Percentiles rank a stretch among this genome's conserved stretches.
phyloP scores from a whole-genome alignment of 1,140 invertebrate genomes.

The Chymomyza costata region DNA sequence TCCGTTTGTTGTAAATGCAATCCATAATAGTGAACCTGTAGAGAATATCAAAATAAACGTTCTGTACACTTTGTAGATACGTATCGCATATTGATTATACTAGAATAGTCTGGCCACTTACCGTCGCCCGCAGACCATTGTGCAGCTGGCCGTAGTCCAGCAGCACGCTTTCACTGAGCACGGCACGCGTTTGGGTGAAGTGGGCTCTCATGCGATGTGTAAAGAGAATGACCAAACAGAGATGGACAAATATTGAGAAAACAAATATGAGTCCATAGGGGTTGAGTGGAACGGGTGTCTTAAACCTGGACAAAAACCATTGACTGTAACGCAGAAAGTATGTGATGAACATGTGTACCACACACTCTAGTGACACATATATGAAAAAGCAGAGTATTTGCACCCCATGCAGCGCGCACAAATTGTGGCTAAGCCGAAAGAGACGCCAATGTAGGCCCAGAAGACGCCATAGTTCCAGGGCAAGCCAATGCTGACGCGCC shows the following conservation, averaged over 20 bases:
- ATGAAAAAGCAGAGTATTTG: conserved; percentile 39
- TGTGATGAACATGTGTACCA: conserved; percentile 36
- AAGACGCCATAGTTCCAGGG: conserved; percentile 38
- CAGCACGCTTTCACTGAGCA: neutral
- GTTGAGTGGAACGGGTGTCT: conserved; percentile 1
- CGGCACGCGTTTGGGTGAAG: conserved; percentile 11
- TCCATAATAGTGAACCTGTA: conserved; percentile 41
- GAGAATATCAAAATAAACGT: neutral
- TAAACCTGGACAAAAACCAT: conserved; percentile 22
- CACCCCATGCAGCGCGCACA: conserved; percentile 18
- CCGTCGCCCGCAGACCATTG: conserved; percentile 28
- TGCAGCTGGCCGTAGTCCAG: conserved; percentile 14
- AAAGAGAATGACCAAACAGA: conserved; percentile 28
- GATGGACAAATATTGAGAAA: conserved; percentile 22
- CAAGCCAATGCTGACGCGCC: conserved; percentile 39
- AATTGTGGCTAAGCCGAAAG: conserved; percentile 18
- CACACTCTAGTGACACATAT: conserved; percentile 30
- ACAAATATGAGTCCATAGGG: conserved; percentile 1
- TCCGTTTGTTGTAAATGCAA: conserved; percentile 40
- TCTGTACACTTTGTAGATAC: neutral
- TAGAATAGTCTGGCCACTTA: too few species aligned
- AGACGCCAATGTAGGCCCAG: conserved; percentile 26
- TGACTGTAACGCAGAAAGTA: conserved; percentile 45
- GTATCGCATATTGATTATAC: neutral
- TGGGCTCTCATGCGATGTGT: conserved; percentile 15